A percentile compares a stretch with the other conserved stretches of the same genome.
Conservation (phyloP, 2,113 vertebrate species). For the Oryzias celebensis region DNA sequence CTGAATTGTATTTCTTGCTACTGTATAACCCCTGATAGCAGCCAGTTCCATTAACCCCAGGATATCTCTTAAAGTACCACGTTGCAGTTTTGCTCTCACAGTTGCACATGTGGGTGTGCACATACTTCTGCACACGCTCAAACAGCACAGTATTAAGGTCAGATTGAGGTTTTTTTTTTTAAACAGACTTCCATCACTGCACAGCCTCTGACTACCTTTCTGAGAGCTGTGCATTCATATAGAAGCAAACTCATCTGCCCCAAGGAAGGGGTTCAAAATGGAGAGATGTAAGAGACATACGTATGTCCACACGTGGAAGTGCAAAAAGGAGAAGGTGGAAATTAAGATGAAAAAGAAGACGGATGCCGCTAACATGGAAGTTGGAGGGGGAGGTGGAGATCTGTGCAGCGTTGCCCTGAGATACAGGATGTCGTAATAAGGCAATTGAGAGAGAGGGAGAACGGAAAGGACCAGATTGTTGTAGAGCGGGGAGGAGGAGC, state of each 20-base stretch:
- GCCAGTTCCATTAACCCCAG: slow-evolving; percentile 42
- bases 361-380: slow-evolving; percentile 28
- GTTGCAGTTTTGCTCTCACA: slow-evolving; percentile 27
- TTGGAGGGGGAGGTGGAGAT: slow-evolving; percentile 27
- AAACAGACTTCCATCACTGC: slow-evolving; percentile 52
- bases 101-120: not conserved
- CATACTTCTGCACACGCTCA: slow-evolving; percentile 18
- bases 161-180: slow-evolving; percentile 35
- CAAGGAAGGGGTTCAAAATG: slow-evolving; percentile 39
- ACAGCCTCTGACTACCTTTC: slow-evolving; percentile 61
- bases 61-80: slow-evolving; percentile 30
- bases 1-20: not conserved
- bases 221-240: slow-evolving; percentile 60
- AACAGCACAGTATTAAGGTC: slow-evolving; percentile 64
- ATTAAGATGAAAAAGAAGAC: slow-evolving; percentile 34
- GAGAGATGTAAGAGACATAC: slow-evolving; percentile 7
- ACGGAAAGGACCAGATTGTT: slow-evolving; percentile 35
- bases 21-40: not conserved
- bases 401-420: slow-evolving; percentile 75
- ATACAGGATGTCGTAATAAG: slow-evolving; percentile 79
- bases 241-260: slow-evolving; percentile 68
- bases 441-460: slow-evolving; percentile 51
- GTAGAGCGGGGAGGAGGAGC: slow-evolving; percentile 39
- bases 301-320: slow-evolving; percentile 8
- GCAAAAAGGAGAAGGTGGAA: slow-evolving; percentile 40